Evolutionary conservation across 2,888 invertebrate genomes (phyloP).

Genomic region (Spicauda simplicius): DNA sequence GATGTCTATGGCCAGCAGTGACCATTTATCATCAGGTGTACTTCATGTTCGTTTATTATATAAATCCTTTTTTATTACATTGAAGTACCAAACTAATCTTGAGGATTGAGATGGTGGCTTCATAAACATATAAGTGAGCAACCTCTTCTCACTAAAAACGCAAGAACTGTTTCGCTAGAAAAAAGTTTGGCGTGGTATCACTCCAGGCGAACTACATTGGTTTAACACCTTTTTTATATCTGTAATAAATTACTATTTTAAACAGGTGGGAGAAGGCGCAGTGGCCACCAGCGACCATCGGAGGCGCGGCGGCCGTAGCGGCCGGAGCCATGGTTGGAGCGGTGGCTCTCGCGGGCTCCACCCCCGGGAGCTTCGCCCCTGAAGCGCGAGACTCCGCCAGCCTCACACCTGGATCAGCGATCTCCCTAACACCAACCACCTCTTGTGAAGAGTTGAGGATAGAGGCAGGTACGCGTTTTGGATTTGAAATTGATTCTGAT

Average conservation of each 20-base stretch:
- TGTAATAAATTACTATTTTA: not conserved
- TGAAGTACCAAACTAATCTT: too few relatives aligned
- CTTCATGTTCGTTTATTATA: too few relatives aligned
- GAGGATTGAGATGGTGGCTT: too few relatives aligned
- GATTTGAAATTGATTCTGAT: not conserved
- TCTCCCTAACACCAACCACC: conserved; percentile 89
- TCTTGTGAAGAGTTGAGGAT: conserved; percentile 88
- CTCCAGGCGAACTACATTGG: too few relatives aligned
- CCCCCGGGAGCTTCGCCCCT: conserved; percentile 62
- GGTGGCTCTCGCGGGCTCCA: conserved; percentile 81
- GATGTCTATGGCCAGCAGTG: too few relatives aligned
- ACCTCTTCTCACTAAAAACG: too few relatives aligned
- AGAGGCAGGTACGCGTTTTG: conserved; percentile 61
- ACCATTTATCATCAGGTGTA: too few relatives aligned
- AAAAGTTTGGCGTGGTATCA: too few relatives aligned
- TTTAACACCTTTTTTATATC: too few relatives aligned
- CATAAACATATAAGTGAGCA: too few relatives aligned
- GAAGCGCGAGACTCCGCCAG: conserved; percentile 83
- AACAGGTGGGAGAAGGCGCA: conserved; percentile 92
- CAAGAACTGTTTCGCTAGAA: too few relatives aligned
- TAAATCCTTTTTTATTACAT: too few relatives aligned
- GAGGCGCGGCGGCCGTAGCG: conserved; percentile 74
- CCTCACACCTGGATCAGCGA: conserved; percentile 85
- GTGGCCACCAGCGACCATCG: conserved; percentile 71
- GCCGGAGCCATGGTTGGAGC: conserved; percentile 75